Evolutionary conservation across 92 coral and sea anemone species (phyloP), one percentile per base, ranked within the genome.

Genomic region (Palythoa caribaeorum): DNA sequence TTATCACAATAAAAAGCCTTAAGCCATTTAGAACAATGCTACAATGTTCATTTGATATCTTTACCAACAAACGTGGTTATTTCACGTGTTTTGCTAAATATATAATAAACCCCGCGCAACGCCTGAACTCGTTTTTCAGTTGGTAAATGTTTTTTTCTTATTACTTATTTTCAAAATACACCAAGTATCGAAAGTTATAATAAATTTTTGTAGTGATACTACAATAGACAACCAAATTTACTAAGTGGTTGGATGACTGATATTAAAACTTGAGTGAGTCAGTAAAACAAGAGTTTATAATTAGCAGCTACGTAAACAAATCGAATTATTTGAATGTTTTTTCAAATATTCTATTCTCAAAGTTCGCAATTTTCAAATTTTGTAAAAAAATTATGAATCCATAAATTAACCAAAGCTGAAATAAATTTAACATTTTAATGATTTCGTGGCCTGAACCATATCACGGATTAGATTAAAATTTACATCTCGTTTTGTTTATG

Each of bases 1-100:
- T 81, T 44, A 65, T 68, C 28, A 51, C 8, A 71, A 28, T 79
- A 44, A 13, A 35, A 68, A 14, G 86, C 86, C 86, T 81, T 68
- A 40, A 68, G 86, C 63, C 5, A 81, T 81, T 80, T 19, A 44
- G 36, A 47, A 47, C 16, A 10, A 38, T n/a, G 40, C 20, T 39
- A 38, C 1, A 51, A 76, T 53, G 54, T 36, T 20, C 28, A 55
- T 54, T 77, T 53, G 2, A 9, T 54, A 54, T 36, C 11, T 28
- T 44, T n/a, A 5, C 38, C 73, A 47, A 17, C 37, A 37, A 48
- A 78, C 16, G 55, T 48, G 71, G 20, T 66, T 54, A 70, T 66
- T 68, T 75, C 59, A 44, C 55, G 83, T 78, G 83, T 78, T 68
- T 47, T 37, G 50, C 7, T 44, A 35, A n/a, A 19, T 6, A 20